phyloP scores from a whole-genome alignment of 2,888 invertebrate species.

The Eilema caniola region DNA sequence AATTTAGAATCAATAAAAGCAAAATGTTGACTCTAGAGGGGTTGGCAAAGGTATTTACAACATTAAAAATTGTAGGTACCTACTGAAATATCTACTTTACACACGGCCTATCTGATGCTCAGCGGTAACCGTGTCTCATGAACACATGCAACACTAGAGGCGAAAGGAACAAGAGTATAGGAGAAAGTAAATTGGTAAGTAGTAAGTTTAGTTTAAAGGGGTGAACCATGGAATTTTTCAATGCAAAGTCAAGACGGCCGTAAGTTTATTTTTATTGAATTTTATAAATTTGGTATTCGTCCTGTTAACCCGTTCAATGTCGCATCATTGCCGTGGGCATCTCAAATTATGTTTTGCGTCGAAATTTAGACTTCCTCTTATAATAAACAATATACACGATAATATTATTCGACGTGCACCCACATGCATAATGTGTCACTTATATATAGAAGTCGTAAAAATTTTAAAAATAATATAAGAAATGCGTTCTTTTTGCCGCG shows the following conservation, averaged over 20 bases:
- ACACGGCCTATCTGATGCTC: too few species aligned
- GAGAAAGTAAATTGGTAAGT: too few species aligned
- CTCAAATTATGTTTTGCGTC: constrained; percentile 59
- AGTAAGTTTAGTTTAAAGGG: too few species aligned
- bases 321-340: constrained; percentile 52
- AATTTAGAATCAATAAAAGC: not conserved
- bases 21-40: not conserved
- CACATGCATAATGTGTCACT: constrained; percentile 33
- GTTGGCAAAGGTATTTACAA: not conserved
- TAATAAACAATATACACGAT: constrained; percentile 38
- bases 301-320: constrained; percentile 25
- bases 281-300: constrained; percentile 4
- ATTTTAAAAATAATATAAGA: too few species aligned
- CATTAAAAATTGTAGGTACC: not conserved
- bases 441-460: constrained; percentile 10
- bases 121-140: too few species aligned
- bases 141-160: too few species aligned
- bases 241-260: not conserved
- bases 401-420: constrained; percentile 38
- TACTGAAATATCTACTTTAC: too few species aligned
- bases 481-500: not conserved
- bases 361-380: constrained; percentile 54
- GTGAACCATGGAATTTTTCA: not conserved
- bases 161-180: too few species aligned
- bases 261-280: not conserved